Evolutionary conservation across 2,113 vertebrate species (phyloP), one percentile per base, ranked within the genome.

Genomic region (Psilopogon haemacephalus): DNA sequence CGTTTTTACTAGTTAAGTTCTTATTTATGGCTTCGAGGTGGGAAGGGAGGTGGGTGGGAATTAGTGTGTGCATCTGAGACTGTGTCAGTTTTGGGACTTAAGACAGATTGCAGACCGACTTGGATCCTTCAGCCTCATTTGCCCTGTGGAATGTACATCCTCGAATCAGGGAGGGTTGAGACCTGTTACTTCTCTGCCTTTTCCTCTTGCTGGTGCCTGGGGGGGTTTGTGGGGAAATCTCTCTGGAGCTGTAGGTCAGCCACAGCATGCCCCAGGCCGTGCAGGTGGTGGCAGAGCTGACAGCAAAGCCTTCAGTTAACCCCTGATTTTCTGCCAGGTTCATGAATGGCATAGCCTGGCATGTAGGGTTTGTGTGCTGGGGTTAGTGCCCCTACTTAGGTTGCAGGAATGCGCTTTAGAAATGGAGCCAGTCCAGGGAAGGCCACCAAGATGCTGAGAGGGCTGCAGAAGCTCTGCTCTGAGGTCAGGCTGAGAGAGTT

Each of bases 371-470:
- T 48, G 42, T 26, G n/a, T 74, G 8, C 68, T 84, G 26, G 28
- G 15, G 6, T 38, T 52, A 82, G 82, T 67, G 52, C 69, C n/a
- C 5, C 15, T 79, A 37, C 80, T 86, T 86, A 83, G 74, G 60
- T 87, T 75, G 92, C 89, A 94, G 94, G 92, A 83, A 95, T 83
- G 95, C 92, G 68, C 83, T 93, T 93, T 91, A 88, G 72, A 88
- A 83, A 90, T 7, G n/a, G n/a, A n/a, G n/a, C n/a, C n/a, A n/a
- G n/a, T n/a, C n/a, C n/a, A n/a, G n/a, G n/a, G n/a, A n/a, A n/a
- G n/a, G n/a, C n/a, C n/a, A n/a, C n/a, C n/a, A n/a, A n/a, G n/a
- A n/a, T n/a, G n/a, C n/a, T n/a, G n/a, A n/a, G n/a, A n/a, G n/a
- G n/a, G n/a, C n/a, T n/a, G n/a, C n/a, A n/a, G n/a, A n/a, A n/a